phyloP scores from a whole-genome alignment of 2,888 invertebrate genomes.

The Melinaea menophilus region DNA sequence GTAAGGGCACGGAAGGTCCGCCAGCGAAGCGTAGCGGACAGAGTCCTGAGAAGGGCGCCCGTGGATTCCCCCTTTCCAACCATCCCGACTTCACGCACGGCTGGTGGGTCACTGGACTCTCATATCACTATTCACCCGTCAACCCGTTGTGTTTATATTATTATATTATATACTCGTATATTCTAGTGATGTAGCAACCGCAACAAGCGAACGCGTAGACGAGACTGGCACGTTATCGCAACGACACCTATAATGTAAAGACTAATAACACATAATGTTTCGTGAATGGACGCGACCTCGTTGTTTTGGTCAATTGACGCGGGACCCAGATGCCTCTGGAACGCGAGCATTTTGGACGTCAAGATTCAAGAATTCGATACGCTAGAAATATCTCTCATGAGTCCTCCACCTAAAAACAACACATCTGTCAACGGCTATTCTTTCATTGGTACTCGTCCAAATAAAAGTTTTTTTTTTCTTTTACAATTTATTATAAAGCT shows the following conservation, averaged over 20 bases:
- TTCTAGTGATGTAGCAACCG: slow-evolving; percentile 52
- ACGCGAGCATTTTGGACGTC: slow-evolving; percentile 47
- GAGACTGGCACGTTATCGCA: slow-evolving; percentile 73
- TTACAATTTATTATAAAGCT: background rate
- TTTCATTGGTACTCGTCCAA: slow-evolving; percentile 23
- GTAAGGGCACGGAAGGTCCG: slow-evolving; percentile 60
- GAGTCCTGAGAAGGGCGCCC: slow-evolving; percentile 66
- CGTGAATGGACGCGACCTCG: slow-evolving; percentile 62
- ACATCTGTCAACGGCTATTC: slow-evolving; percentile 27
- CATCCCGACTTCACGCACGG: slow-evolving; percentile 74
- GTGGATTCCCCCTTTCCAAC: slow-evolving; percentile 71
- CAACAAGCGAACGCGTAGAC: slow-evolving; percentile 72
- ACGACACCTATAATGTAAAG: slow-evolving; percentile 66
- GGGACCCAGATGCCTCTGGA: slow-evolving; percentile 53
- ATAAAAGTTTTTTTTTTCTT: slow-evolving; percentile 13
- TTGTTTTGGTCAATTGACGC: slow-evolving; percentile 67
- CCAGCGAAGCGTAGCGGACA: slow-evolving; percentile 70
- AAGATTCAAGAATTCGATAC: slow-evolving; percentile 32
- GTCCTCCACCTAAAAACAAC: slow-evolving; percentile 31
- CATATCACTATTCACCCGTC: slow-evolving; percentile 30
- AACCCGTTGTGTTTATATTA: slow-evolving; percentile 22
- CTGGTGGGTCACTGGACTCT: slow-evolving; percentile 70
- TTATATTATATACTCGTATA: slow-evolving; percentile 24
- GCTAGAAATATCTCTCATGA: slow-evolving; percentile 28
- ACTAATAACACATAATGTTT: slow-evolving; percentile 42